A percentile compares a stretch with the other conserved stretches of the same genome.
Conservation (phyloP, 2,113 vertebrate species). For the Entomyzon cyanotis region DNA sequence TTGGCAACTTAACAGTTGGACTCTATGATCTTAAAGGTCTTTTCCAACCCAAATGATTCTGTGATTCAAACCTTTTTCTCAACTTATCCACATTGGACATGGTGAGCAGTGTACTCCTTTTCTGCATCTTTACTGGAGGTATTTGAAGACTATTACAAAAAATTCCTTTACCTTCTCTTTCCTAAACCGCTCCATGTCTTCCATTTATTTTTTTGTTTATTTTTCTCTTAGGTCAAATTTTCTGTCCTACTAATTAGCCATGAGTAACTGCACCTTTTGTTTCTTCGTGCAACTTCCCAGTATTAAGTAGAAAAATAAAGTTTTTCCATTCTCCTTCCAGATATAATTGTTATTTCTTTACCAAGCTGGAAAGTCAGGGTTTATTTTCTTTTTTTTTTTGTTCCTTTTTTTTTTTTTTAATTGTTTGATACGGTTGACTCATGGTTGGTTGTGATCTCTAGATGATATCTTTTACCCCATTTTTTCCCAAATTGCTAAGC, state of each 20-base stretch:
- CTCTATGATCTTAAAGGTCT: background rate
- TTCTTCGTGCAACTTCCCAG: background rate
- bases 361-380: background rate
- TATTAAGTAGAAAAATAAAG: background rate
- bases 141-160: background rate
- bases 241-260: background rate
- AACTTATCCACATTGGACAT: no score
- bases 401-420: background rate
- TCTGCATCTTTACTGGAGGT: fast-evolving
- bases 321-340: background rate
- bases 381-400: background rate
- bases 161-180: background rate
- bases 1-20: background rate
- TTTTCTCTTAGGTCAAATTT: background rate
- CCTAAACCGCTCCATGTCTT: background rate
- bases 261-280: background rate
- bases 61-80: background rate
- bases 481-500: background rate
- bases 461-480: background rate
- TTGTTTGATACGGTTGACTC: background rate
- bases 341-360: background rate
- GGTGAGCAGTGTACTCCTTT: background rate
- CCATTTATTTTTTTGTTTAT: fast-evolving
- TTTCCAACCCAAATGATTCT: background rate
- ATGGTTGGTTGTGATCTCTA: background rate